Evolutionary conservation across 2,797 vertebrate genomes (phyloP), one percentile per base, ranked within the genome.

Genomic region (Hyperoplus lanceolatus): DNA sequence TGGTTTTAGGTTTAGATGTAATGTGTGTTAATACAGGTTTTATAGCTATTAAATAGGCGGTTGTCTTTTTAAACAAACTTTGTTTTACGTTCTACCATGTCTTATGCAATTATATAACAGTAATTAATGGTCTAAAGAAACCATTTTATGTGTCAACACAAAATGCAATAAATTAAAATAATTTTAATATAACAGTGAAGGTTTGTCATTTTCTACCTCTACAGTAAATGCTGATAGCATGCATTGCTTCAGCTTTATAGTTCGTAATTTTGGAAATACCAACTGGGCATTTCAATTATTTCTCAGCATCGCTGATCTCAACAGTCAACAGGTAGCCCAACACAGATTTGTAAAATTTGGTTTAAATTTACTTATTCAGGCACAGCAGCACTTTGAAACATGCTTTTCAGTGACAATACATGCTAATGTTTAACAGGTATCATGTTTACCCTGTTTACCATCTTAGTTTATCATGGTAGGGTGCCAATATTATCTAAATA

Each of bases 61-160:
- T 87, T 75, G 92, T 96, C 95, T 96, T 96, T 90, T 65, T 77
- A 75, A 92, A 95, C 91, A 88, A 95, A 65, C 9, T 64, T 42
- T 60, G 61, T 89, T 79, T 87, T 71, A 86, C 89, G 61, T 83
- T 77, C n/a, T 62, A 41, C 5, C 2, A 57, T 96, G 94, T 95
- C 95, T 96, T 95, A 93, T 94, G 91, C 92, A 94, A 95, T 83
- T 91, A 93, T 90, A 94, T 94, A 46, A 29, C 7, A 56, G 13
- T 2, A 14, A 66, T 94, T 93, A 94, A 94, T 91, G 90, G 96
- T 96, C 97, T 94, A 92, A 93, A 93, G 94, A 94, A 96, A 93
- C 90, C 87, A 94, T 95, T 96, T 97, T 96, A 94, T 96, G 95
- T 91, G 93, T 97, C 93, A 94, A 95, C 95, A 96, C 95, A 95